phyloP scores from a whole-genome alignment of 2,888 invertebrate species.

The Andrena fulva region DNA sequence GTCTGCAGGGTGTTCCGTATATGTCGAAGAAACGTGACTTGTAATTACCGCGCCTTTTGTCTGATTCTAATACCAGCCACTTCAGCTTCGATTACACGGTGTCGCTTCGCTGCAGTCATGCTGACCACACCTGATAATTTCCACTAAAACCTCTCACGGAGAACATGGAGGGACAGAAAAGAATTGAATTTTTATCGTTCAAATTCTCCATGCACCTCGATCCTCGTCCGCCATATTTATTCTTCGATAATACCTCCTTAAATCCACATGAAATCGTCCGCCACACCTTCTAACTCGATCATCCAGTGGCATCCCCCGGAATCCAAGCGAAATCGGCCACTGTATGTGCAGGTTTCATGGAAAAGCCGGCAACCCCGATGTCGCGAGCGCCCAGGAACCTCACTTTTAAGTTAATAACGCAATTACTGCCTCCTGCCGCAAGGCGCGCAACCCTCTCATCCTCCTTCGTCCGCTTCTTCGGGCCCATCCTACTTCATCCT shows the following conservation, averaged over 20 bases:
- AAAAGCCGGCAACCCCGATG: conserved; percentile 56
- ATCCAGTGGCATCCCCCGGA: not conserved
- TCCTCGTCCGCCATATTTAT: not conserved
- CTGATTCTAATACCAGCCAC: conserved; percentile 48
- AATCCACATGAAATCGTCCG: conserved; percentile 7
- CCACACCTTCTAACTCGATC: not conserved
- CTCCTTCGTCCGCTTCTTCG: conserved; percentile 36
- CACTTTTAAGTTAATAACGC: conserved; percentile 80
- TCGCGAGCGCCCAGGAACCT: conserved; percentile 73
- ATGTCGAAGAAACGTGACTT: conserved; percentile 17
- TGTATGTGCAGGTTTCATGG: conserved; percentile 41
- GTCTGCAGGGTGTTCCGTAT: not conserved
- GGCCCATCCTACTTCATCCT: conserved; percentile 24
- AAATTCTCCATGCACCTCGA: not conserved
- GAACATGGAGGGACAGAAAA: too few relatives aligned
- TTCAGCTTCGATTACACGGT: conserved; percentile 23
- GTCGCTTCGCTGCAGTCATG: conserved; percentile 14
- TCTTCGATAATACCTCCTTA: not conserved
- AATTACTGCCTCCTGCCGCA: conserved; percentile 77
- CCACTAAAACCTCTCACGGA: too few relatives aligned
- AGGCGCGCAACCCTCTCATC: conserved; percentile 62
- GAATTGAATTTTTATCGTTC: not conserved
- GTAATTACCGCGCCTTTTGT: conserved; percentile 41
- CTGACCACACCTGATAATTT: not conserved
- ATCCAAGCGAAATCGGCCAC: conserved; percentile 21